Evolutionary conservation across 35 echinoderm and acorn worm species (phyloP), one percentile per base, ranked within the genome.

Genomic region (Stichopus chloronotus): DNA sequence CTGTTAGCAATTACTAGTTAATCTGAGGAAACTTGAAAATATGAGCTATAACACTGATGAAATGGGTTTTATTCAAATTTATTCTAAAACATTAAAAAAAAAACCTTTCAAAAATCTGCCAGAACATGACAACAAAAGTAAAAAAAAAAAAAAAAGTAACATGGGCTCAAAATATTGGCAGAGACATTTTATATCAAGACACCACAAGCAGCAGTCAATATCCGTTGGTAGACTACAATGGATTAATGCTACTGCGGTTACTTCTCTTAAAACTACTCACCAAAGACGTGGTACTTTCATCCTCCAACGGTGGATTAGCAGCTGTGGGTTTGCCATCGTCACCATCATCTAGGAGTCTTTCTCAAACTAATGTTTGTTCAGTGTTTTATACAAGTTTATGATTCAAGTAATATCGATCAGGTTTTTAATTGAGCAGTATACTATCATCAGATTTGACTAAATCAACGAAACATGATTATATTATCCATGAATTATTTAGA

Each of bases 281-380:
- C 69, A 74, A 74, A 19, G 69, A 14, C 19, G 61, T 11, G 11
- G 61, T 65, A 65, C 19, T 4, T 14, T 19, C 61, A 65, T 65
- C 61, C 11, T 65, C 61, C 11, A 14, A 14, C 11, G 11, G 11
- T 14, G 61, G 11, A 19, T 14, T 5, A 14, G 4, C 30, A 11
- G 19, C 11, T 19, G 11, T 65, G 11, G 19, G 61, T 19, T 65
- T 19, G 11, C 22, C 17, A 74, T 74, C 69, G 7, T 74, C 69
- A 74, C 69, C 69, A 74, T 74, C 14, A 14, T 43, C 30, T 43
- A 43, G 59, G 8, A 6, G 52, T 53, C 82, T 85, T 85, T 53
- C 82, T 85, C 82, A 57, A 85, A 59, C 55, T 85, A 25, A 85
- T 85, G 82, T 85, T 85, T 85, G 82, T 85, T 85, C 82, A 85